A percentile compares a stretch with the other conserved stretches of the same genome.
phyloP scores from a whole-genome alignment of 2,797 vertebrate genomes.

The Poeciliopsis gracilis region DNA sequence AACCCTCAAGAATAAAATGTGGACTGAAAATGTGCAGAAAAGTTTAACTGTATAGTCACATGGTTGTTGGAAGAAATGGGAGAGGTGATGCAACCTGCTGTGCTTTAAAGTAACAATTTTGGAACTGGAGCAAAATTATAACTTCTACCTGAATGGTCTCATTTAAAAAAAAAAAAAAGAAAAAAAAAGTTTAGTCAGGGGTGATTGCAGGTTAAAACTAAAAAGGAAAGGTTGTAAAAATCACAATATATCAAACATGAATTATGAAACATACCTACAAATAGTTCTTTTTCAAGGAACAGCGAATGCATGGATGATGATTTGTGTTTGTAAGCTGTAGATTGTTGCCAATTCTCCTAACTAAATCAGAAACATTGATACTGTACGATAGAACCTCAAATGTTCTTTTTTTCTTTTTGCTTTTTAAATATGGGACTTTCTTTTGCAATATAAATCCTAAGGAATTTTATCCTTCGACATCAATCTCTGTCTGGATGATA shows the following conservation, averaged over 20 bases:
- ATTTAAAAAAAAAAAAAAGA: no score
- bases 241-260: background rate
- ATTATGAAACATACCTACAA: background rate
- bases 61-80: background rate
- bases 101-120: background rate
- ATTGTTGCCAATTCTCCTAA: slow-evolving; percentile 61
- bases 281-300: slow-evolving; percentile 30
- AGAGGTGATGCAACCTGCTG: background rate
- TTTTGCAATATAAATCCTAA: slow-evolving; percentile 63
- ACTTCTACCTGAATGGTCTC: background rate
- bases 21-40: background rate
- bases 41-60: background rate
- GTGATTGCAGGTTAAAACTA: background rate
- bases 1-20: background rate
- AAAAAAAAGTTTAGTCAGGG: background rate
- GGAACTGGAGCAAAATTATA: background rate
- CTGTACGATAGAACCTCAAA: slow-evolving; percentile 37
- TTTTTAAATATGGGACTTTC: slow-evolving; percentile 60
- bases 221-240: background rate
- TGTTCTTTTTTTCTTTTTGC: slow-evolving; percentile 43
- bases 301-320: slow-evolving; percentile 53
- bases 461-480: slow-evolving; percentile 75
- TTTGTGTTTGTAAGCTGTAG: slow-evolving; percentile 51
- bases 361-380: slow-evolving; percentile 68
- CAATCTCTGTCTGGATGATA: slow-evolving; percentile 79